Percentiles rank a stretch among this genome's conserved stretches.
phyloP scores from a whole-genome alignment of 2,797 vertebrate species.

The Delichon dasypus region DNA sequence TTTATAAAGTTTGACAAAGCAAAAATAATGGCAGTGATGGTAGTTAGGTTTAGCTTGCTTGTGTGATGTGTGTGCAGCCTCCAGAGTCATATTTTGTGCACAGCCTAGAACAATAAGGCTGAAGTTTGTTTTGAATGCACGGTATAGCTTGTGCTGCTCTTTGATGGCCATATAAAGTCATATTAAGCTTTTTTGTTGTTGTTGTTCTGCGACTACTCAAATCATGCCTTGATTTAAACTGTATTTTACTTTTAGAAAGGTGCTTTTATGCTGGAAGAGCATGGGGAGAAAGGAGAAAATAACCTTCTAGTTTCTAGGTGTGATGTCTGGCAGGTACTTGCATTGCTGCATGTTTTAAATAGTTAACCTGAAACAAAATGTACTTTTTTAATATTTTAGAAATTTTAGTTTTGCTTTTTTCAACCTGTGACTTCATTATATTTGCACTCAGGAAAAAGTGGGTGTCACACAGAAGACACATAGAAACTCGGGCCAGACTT shows the following conservation, averaged over 20 bases:
- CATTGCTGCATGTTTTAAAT: neutral
- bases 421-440: neutral
- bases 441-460: neutral
- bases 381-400: neutral
- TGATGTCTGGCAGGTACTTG: neutral
- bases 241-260: neutral
- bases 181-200: neutral
- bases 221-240: neutral
- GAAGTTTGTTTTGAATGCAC: neutral
- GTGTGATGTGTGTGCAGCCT: slow-evolving; percentile 26
- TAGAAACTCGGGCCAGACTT: neutral
- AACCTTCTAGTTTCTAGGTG: neutral
- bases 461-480: neutral
- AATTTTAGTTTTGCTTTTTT: neutral
- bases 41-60: neutral
- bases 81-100: neutral
- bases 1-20: neutral
- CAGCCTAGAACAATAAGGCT: slow-evolving; percentile 11
- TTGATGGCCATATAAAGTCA: neutral
- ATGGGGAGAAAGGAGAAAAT: neutral
- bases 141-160: neutral
- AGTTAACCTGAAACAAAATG: neutral
- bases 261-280: neutral
- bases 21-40: neutral
- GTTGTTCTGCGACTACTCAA: neutral